Evolutionary conservation across 1,140 invertebrate genomes (phyloP), one percentile per base, ranked within the genome.

Genomic region (Bombus vancouverensis): DNA sequence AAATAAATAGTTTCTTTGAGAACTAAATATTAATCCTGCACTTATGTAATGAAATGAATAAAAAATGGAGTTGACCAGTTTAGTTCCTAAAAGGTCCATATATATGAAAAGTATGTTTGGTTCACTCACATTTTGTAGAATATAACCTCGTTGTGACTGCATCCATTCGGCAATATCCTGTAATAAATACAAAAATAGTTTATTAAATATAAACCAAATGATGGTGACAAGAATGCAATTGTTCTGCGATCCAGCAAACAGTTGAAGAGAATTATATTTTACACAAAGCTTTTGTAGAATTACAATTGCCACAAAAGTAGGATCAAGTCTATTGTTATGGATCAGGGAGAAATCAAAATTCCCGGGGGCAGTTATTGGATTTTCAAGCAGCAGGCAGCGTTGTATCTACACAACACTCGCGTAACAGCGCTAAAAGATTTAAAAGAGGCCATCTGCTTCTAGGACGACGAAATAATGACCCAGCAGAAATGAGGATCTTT

Each of bases 361-460:
- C 15, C 8, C 57, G 4, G 1, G 6, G 10, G 28, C 10, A 18
- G 32, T 37, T 1, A 15, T 37, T 22, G 18, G 12, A 73, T 32
- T 44, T 73, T 3, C n/a, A 59, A 25, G 15, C 42, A n/a, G 12
- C 10, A n/a, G 37, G 12, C 22, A 13, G 15, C 25, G 10, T 22
- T 39, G 66, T 25, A 53, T 76, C 25, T 44, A n/a, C 39, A 39
- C 25, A 22, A 28, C 44, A 18, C 34, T 75, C 81, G 32, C 42
- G 81, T 83, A 59, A 32, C 4, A 1, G n/a, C 22, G n/a, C 22
- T 47, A 37, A 79, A 57, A 65, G 39, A 77, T 85, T 73, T 66
- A 39, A 81, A 88, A 88, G 37, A 22, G 77, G 71, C 82, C 77
- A 88, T 65, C 71, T 81, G 73, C 85, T 81, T 71, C 37, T 22